Evolutionary conservation across 1,140 invertebrate species (phyloP).

Genomic region (Drosophila parvula): DNA sequence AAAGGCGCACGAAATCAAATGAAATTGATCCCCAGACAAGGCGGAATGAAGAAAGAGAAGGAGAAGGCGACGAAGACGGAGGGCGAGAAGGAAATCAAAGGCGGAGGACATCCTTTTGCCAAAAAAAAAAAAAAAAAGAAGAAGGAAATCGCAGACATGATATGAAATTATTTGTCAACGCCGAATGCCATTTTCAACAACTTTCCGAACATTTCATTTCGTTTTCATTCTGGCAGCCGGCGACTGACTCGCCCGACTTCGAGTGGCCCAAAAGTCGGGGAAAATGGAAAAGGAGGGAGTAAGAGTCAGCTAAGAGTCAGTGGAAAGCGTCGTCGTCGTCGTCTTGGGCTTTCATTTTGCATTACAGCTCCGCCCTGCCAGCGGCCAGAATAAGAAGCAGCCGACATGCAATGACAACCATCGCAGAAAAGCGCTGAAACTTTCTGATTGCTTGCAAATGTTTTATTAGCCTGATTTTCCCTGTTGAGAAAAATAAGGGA

Average conservation of each 20-base stretch:
- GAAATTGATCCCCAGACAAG: conserved; percentile 62
- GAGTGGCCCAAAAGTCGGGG: conserved; percentile 25
- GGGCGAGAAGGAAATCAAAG: conserved; percentile 49
- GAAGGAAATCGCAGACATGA: conserved; percentile 66
- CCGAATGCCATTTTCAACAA: conserved; percentile 80
- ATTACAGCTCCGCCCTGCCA: conserved; percentile 53
- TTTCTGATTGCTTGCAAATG: conserved; percentile 79
- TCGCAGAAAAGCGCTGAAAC: conserved; percentile 59
- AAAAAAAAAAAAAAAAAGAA: conserved; percentile 10
- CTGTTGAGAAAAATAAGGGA: conserved; percentile 3
- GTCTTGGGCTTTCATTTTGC: conserved; percentile 50
- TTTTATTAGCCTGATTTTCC: conserved; percentile 71
- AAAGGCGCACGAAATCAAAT: conserved; percentile 64
- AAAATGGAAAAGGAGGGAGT: not conserved
- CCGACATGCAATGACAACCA: conserved; percentile 75
- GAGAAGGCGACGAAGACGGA: not conserved
- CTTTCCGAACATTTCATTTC: conserved; percentile 80
- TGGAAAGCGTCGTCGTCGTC: not conserved
- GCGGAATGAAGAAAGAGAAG: not conserved
- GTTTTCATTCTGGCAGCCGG: conserved; percentile 57
- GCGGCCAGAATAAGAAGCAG: conserved; percentile 13
- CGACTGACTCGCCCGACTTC: conserved; percentile 26
- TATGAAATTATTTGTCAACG: conserved; percentile 83
- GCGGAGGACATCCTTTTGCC: conserved; percentile 28
- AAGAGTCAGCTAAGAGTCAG: not conserved